phyloP scores from a whole-genome alignment of 1,140 invertebrate genomes.

The Psix sp. region DNA sequence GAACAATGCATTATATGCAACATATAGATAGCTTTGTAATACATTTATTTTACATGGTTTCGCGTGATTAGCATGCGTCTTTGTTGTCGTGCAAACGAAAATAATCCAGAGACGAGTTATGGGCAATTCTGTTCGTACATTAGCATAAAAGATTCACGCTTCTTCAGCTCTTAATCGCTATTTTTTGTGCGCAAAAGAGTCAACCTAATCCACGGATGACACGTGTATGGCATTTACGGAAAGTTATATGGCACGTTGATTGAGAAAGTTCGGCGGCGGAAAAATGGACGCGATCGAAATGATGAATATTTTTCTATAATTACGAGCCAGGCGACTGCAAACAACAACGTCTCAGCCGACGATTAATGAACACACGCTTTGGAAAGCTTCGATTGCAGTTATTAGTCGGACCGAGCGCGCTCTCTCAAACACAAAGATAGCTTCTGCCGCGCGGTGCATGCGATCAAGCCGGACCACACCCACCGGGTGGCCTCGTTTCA shows the following conservation, averaged over 20 bases:
- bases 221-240: too few species aligned
- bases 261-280: background rate
- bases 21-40: too few species aligned
- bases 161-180: too few species aligned
- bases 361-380: constrained; percentile 31
- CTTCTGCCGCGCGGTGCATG: constrained; percentile 32
- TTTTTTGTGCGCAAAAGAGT: too few species aligned
- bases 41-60: too few species aligned
- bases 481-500: constrained; percentile 47
- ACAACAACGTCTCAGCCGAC: constrained; percentile 1
- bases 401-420: constrained; percentile 36
- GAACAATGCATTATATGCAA: too few species aligned
- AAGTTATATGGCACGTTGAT: constrained; percentile 1
- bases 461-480: constrained; percentile 47
- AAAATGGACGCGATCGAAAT: background rate
- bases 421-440: constrained; percentile 49
- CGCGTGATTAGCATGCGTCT: too few species aligned
- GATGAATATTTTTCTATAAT: constrained; percentile 2
- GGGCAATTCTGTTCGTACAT: too few species aligned
- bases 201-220: too few species aligned
- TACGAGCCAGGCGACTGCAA: constrained; percentile 1
- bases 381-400: constrained; percentile 50
- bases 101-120: too few species aligned
- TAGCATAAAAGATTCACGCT: too few species aligned
- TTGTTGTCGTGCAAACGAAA: too few species aligned